Evolutionary conservation across 2,888 invertebrate genomes (phyloP), one percentile per base, ranked within the genome.

Genomic region (Diarsia mendica): DNA sequence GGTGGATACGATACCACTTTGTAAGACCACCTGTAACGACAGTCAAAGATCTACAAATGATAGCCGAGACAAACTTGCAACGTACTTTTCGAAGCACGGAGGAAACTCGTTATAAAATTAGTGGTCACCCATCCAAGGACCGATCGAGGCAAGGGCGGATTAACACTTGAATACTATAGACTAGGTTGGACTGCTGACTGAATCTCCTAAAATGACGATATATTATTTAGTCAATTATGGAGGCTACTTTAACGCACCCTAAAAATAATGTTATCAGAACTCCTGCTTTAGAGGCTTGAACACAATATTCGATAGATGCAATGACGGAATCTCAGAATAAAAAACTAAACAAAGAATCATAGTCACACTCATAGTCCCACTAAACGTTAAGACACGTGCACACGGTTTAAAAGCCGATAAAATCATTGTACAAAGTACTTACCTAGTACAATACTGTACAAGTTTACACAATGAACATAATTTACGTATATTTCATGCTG

Each of bases 371-470:
- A 83, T n/a, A n/a, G 49, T 33, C 33, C 39, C 28, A 2, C 2
- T 28, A 28, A 2, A 67, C 6, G 13, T 18, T 28, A 13, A 67
- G 61, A 46, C 85, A 82, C 82, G 82, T 82, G 81, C 65, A 58
- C 3, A 11, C 23, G 48, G 58, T 68, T 28, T 48, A 28, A 28
- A 46, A 71, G 49, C 28, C 23, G 81, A 84, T 82, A 80, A 82
- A 74, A 66, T 84, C 23, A 80, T 70, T 69, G 46, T 33, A 60
- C 51, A 58, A 63, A 44, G 48, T 67, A 67, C 80, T 69, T 4
- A 53, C 70, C 33, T 67, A 55, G 46, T 58, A 80, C 65, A 64
- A 51, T 51, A 4, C 13, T 3, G 20, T 39, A 51, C 49, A 51
- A 39, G 63, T 58, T 46, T 63, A 63, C 55, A 84, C 68, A 67